Base-by-base conservation (phyloP, 2,888 invertebrate genomes). In the Plemyria rubiginata region DNA sequence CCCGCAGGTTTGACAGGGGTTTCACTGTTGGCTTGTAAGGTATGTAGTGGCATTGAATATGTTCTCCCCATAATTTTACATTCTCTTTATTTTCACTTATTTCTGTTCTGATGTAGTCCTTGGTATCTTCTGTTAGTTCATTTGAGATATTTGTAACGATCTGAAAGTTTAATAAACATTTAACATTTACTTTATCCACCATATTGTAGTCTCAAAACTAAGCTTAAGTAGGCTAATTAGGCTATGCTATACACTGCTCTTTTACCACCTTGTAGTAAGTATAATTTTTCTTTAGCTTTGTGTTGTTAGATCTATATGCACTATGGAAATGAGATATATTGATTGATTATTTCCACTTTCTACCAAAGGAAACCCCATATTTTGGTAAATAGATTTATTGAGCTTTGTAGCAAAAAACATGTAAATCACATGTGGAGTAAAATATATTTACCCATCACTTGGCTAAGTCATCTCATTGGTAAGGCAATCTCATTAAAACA, bases 111-210 rank as follows among this genome's bases (percentile, higher is more conserved):
- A 94, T 80, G 66, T 83, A 86, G 1, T 87, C 85, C 65, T 93
- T 87, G 54, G 93, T 88, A 7, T 92, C 86, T 16, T 94, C 94
- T 60, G 88, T 82, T 57, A 94, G 68, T 11, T 87, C 77, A 46
- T 78, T 81, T 0, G 90, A 89, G 65, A 95, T 88, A 59, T 89
- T 82, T 63, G 80, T 79, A 3, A 95, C 93, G 62, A 92, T 82
- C 93, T 94, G 73, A 32, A 81, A 84, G 49, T 40, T 41, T 54
- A 48, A 54, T 53, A n/a, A 38, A 38, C 11, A 11, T 38, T 38
- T 7, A 8, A 11, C 8, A 38, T 38, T 11, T 11, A 38, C 36
- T 8, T 0, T 1, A 32, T 1, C 1, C 4, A 32, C 7, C 32
- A 8, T 8, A 5, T 8, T 38, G 1, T 36, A 36, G 36, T 22